Percentiles rank a stretch among this genome's conserved stretches.
These are phyloP conservation scores for Acanthacorydalis orientalis DNA, from an alignment of 2,888 invertebrate genomes.

Conservation along the genomic window DNA sequence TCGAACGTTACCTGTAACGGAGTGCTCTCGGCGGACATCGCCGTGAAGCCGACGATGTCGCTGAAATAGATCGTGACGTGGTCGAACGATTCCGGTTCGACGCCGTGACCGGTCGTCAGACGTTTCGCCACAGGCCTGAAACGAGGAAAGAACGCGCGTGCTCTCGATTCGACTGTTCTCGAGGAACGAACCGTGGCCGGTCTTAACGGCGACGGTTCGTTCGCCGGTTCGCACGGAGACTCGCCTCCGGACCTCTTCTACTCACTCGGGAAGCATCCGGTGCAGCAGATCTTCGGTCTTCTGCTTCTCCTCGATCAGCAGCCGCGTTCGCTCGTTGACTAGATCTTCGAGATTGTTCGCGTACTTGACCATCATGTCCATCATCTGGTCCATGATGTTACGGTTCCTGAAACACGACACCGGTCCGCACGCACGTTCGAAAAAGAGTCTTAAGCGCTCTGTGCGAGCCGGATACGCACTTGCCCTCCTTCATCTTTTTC, in stretches of 20 bases:
- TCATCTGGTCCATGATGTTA: constrained; percentile 95
- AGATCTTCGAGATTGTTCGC: constrained; percentile 89
- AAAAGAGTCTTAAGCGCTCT: not conserved
- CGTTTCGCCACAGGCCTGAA: constrained; percentile 72
- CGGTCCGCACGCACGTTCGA: too few species aligned
- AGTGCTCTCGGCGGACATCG: constrained; percentile 87
- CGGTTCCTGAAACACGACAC: constrained; percentile 41
- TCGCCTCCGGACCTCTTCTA: constrained; percentile 10
- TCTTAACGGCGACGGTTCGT: too few species aligned
- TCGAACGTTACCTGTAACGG: constrained; percentile 52
- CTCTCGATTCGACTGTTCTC: not conserved
- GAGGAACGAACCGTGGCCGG: not conserved
- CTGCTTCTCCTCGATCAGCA: constrained; percentile 80
- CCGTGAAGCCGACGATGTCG: constrained; percentile 92
- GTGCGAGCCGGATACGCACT: constrained; percentile 54
- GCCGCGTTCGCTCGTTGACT: constrained; percentile 78
- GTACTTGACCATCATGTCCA: constrained; percentile 95
- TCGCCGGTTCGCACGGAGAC: not conserved
- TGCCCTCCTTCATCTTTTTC: constrained; percentile 79
- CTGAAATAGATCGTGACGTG: constrained; percentile 93
- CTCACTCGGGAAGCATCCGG: constrained; percentile 84
- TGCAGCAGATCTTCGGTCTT: constrained; percentile 86
- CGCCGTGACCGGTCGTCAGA: constrained; percentile 73
- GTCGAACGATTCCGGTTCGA: constrained; percentile 86
- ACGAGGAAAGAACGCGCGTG: constrained; percentile 16